These are phyloP conservation scores for Pitta sordida DNA, from an alignment of 2,113 vertebrate species.

Conservation along the genomic window DNA sequence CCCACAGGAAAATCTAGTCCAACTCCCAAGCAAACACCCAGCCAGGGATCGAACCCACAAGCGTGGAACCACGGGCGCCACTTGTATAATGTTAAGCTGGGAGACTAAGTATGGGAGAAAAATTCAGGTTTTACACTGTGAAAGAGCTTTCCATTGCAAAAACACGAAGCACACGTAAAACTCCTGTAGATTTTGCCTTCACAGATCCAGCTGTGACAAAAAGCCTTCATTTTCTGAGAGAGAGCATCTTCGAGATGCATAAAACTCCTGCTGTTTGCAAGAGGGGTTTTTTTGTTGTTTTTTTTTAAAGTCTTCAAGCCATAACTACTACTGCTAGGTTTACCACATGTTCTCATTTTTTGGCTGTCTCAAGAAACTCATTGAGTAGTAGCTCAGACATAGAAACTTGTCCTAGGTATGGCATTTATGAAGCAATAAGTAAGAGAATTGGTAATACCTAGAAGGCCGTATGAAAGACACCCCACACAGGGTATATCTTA, in stretches of 20 bases:
- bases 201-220: not conserved
- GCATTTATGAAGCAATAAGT: not conserved
- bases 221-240: not conserved
- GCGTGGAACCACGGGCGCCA: too few relatives aligned
- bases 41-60: too few relatives aligned
- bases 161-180: not conserved
- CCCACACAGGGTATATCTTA: not conserved
- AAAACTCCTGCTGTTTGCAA: not conserved
- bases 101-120: not conserved
- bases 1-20: too few relatives aligned
- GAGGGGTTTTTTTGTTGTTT: not conserved
- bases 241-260: not conserved
- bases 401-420: not conserved
- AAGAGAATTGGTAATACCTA: not conserved
- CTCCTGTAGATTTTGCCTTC: not conserved
- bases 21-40: too few relatives aligned
- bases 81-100: not conserved
- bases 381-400: not conserved
- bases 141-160: not conserved
- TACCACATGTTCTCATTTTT: not conserved
- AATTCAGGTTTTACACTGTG: not conserved
- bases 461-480: not conserved
- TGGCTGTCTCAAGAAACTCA: not conserved
- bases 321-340: not conserved
- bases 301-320: not conserved